Percentiles rank a stretch among this genome's conserved stretches.
Evolutionary conservation across 1,140 invertebrate genomes (phyloP).

Genomic region (Scaptomyza graminum): DNA sequence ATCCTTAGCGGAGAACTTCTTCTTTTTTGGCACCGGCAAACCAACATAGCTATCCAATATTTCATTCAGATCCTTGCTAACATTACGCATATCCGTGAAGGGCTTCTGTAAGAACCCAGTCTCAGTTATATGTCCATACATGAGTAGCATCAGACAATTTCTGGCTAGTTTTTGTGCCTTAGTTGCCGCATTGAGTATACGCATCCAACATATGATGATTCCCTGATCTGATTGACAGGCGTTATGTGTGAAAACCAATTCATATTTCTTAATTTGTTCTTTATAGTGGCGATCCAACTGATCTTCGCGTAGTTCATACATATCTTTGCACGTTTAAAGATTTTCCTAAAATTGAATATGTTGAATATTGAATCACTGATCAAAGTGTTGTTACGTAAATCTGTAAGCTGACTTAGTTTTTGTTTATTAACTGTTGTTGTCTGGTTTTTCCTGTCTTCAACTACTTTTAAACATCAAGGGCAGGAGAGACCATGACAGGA

Average conservation of each 20-base stretch:
- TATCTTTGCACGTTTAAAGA: constrained; percentile 1
- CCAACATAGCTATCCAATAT: constrained; percentile 47
- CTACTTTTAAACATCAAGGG: constrained; percentile 1
- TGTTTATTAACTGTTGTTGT: not conserved
- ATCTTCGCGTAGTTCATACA: constrained; percentile 38
- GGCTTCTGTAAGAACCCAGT: constrained; percentile 42
- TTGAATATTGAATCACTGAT: not conserved
- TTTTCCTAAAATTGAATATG: not conserved
- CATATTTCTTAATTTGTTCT: constrained; percentile 21
- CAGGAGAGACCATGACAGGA: constrained; percentile 34
- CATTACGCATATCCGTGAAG: constrained; percentile 53
- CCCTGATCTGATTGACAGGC: constrained; percentile 41
- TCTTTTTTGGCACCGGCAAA: not conserved
- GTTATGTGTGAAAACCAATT: not conserved
- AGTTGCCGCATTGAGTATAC: constrained; percentile 24
- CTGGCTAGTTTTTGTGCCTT: constrained; percentile 51
- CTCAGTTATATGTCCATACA: constrained; percentile 55
- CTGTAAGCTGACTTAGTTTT: not conserved
- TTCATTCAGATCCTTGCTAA: constrained; percentile 34
- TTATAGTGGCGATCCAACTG: constrained; percentile 53
- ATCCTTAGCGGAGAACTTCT: not conserved
- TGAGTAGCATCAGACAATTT: constrained; percentile 49
- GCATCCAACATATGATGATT: constrained; percentile 48
- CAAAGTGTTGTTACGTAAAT: not conserved
- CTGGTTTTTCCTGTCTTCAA: not conserved